Base-by-base conservation (phyloP, 2,888 invertebrate species). In the Sarcophaga variegata region DNA sequence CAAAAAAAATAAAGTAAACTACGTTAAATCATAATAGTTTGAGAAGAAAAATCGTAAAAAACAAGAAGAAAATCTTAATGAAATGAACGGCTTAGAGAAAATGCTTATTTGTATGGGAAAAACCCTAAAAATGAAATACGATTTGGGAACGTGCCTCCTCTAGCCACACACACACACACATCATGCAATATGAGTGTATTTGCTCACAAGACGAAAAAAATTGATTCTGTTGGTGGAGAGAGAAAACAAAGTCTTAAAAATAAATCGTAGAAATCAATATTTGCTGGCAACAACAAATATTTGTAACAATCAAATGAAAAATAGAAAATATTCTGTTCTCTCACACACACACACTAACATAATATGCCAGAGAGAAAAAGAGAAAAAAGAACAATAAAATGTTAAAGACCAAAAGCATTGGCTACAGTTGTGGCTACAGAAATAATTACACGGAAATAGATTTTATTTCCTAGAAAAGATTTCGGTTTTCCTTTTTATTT, bases 201-300 rank as follows among this genome's bases (percentile, higher is more conserved):
- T 81, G 54, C 14, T 54, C 17, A 14, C 12, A 54, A 14, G 14
- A 14, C 49, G 4, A 49, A 14, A 54, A 54, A 54, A 54, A 45
- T 67, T 63, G 72, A 64, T 72, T 37, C 27, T 79, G 63, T 37
- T 60, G 12, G 37, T n/a, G 22, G 6, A 64, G 6, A 64, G 14
- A 63, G 10, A 62, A 17, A 60, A 75, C 67, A 67, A 45, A 66
- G 17, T 20, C 54, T 71, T 81, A 54, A 85, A 37, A 81, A 82
- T 74, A 78, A 84, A 83, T 67, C 74, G 12, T 64, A 86, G 77
- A 80, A 83, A 84, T 76, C 80, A 83, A 86, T 83, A 86, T 83
- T 83, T 63, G 83, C 81, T 77, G 37, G 37, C 37, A 37, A 37
- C 37, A 37, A 59, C 80, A 85, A 83, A 85, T 81, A 85, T 81